A percentile compares a stretch with the other conserved stretches of the same genome.
These are phyloP conservation scores for Calliphora vicina DNA, from an alignment of 1,140 invertebrate species.

Conservation along the genomic window DNA sequence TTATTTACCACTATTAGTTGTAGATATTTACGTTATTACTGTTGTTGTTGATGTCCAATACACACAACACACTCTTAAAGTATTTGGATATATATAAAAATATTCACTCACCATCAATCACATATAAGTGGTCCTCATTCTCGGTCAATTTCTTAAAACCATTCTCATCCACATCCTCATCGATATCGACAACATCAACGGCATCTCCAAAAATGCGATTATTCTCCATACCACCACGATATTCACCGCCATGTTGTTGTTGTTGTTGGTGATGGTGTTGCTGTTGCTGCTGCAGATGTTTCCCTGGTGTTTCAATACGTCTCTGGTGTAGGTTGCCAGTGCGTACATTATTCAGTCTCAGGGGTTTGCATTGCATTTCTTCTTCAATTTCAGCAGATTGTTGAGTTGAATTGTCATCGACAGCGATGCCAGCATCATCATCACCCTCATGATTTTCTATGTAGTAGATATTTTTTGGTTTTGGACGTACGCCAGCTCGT, in stretches of 20 bases:
- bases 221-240: neutral
- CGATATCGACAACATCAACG: constrained; percentile 12
- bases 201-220: neutral
- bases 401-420: constrained; percentile 4
- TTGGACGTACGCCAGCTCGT: constrained; percentile 53
- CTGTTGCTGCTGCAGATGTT: neutral
- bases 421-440: neutral
- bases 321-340: neutral
- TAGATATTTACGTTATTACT: too few relatives aligned
- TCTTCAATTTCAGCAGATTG: neutral
- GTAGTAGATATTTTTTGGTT: constrained; percentile 59
- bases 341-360: constrained; percentile 13
- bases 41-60: neutral
- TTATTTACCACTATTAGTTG: neutral
- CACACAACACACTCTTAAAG: neutral
- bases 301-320: neutral
- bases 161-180: constrained; percentile 47
- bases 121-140: constrained; percentile 54
- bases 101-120: constrained; percentile 49
- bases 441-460: constrained; percentile 48
- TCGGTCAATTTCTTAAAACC: constrained; percentile 50
- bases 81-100: neutral
- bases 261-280: neutral
- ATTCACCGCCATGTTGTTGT: neutral
- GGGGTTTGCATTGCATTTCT: neutral